phyloP scores from a whole-genome alignment of 2,113 vertebrate species.

The Ardeotis arabs region DNA sequence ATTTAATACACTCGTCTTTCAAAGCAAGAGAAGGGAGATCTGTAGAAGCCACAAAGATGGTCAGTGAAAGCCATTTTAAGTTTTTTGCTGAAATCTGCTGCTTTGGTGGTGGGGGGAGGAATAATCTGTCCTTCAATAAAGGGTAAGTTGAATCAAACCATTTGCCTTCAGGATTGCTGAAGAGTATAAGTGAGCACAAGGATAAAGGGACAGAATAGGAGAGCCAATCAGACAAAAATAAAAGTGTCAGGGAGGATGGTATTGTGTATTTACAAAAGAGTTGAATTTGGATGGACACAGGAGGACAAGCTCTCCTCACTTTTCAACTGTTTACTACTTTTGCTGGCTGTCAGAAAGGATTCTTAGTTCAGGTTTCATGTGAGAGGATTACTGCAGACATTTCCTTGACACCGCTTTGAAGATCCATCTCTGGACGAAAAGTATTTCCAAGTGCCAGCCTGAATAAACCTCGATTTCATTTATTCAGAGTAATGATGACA shows the following conservation, averaged over 20 bases:
- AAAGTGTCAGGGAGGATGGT: not conserved
- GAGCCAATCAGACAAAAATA: not conserved
- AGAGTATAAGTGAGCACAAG: not conserved
- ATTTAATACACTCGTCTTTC: not conserved
- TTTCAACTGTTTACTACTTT: not conserved
- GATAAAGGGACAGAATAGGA: not conserved
- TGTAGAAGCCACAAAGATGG: not conserved
- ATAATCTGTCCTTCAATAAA: not conserved
- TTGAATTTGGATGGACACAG: not conserved
- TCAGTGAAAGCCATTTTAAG: not conserved
- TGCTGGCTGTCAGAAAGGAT: not conserved
- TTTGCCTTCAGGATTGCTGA: not conserved
- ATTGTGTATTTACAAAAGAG: not conserved
- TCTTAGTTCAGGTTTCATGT: not conserved
- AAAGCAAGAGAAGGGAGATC: not conserved
- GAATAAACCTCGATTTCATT: not conserved
- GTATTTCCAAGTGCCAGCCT: not conserved
- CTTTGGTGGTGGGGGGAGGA: rapidly evolving
- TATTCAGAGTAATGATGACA: conserved; percentile 45
- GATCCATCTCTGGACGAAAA: not conserved
- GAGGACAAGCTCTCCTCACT: not conserved
- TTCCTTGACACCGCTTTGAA: not conserved
- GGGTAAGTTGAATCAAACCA: not conserved
- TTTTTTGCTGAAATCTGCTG: not conserved
- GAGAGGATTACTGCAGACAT: not conserved